Evolutionary conservation across 2,797 vertebrate genomes (phyloP), one percentile per base, ranked within the genome.

Genomic region (Ptychadena robeensis): DNA sequence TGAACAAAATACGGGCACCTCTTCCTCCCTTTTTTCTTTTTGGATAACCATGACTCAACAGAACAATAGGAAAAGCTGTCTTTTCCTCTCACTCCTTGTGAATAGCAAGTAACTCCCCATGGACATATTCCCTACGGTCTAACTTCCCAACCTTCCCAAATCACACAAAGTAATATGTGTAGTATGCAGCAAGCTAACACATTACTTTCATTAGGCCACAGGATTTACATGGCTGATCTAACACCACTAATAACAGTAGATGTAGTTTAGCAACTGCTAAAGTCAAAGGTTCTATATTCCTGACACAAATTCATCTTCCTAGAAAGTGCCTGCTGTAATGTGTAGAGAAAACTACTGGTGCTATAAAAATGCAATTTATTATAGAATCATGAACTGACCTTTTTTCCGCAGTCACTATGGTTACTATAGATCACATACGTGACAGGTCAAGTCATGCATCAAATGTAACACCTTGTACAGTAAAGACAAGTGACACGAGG

Each of bases 401-500:
- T 81, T 81, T 37, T 73, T 53, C 28, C 22, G 31, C 40, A 25
- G 75, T 79, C 12, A 3, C 76, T 59, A 79, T 79, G 65, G 76
- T 79, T 27, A 79, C 76, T 57, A 48, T 57, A 57, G 65, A 79
- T 79, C 65, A 59, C 40, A 35, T 27, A 57, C 27, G 30, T 79
- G 76, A 79, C 76, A 59, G 76, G 40, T 79, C 64, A 79, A 69
- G 40, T 79, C 78, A 71, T 38, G 78, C 78, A 71, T 71, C 67
- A 71, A 80, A 69, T 79, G 28, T 40, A 27, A 31, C 40, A 5
- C 34, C 25, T 59, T n/a, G 48, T 69, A 35, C 64, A 53, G 31
- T 68, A 35, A 68, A 79, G n/a, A 68, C 76, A 79, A 79, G 76
- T 79, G 76, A 79, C 76, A 80, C 25, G 27, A 25, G 66, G 63